Evolutionary conservation across 2,113 vertebrate species (phyloP), one percentile per base, ranked within the genome.

Genomic region (Ceyx melanurus): DNA sequence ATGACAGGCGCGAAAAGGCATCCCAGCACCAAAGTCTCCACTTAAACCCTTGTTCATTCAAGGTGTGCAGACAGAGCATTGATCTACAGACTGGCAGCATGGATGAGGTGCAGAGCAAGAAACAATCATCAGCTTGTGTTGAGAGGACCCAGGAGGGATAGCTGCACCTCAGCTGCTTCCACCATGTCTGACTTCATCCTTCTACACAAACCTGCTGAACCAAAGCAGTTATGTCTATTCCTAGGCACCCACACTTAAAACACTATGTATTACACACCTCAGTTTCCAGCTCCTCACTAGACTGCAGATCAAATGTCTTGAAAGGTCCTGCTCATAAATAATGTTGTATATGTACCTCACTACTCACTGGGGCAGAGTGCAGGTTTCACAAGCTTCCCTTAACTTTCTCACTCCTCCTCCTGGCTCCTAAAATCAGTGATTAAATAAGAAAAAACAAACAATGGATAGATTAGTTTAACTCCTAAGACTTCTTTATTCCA

Each of bases 401-500:
- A 67, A 20, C 16, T 10, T 84, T 53, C 53, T 68, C 2, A 0
- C 56, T 90, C 13, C 31, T 57, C 14, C 7, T 40, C 2, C 14
- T 77, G 18, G 17, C 20, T 89, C 62, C 22, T 76, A 50, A 81
- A 50, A 45, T 42, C 51, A 89, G 51, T 54, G 21, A 79, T 75
- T 80, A 68, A 81, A 53, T 56, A 88, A 88, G 51, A 68, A 84
- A 84, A 92, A 93, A 12, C 15, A 66, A 73, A 75, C 71, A 79
- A 28, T 31, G 6, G 14, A 35, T 53, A 60, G 26, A 61, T 92
- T 28, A 46, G 53, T 76, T 75, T 70, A 80, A 82, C 4, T 62
- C 22, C 64, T 86, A 78, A 66, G 42, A 68, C 7, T 15, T 56
- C 84, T 94, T 96, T 93, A 96, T 93, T 95, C 65, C 25, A n/a